Percentiles rank a stretch among this genome's conserved stretches.
phyloP scores from a whole-genome alignment of 2,797 vertebrate species.

The Ctenopoma multispine region DNA sequence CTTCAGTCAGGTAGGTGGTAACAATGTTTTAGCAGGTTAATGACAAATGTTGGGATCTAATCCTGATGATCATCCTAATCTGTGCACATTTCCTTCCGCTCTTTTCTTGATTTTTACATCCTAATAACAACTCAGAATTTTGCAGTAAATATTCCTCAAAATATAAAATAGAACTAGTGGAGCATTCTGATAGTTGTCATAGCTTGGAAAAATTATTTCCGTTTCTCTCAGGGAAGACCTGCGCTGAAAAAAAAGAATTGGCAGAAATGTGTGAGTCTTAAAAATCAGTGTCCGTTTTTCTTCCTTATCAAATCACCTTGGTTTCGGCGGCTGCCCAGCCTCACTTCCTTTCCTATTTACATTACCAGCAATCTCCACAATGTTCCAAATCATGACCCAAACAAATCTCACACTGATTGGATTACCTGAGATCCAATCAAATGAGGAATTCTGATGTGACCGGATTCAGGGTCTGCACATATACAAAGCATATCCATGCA shows the following conservation, averaged over 20 bases:
- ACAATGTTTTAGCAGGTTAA: too few relatives aligned
- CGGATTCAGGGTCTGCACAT: constrained; percentile 43
- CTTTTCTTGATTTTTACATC: too few relatives aligned
- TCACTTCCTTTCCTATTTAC: constrained; percentile 57
- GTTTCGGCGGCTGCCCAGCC: constrained; percentile 28
- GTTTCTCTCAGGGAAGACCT: background rate
- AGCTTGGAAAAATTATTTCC: background rate
- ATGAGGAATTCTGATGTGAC: constrained; percentile 58
- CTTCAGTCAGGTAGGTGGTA: too few relatives aligned
- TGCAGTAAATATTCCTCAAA: too few relatives aligned
- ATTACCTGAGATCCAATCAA: constrained; percentile 80
- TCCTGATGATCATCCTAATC: too few relatives aligned
- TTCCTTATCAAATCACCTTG: constrained; percentile 66
- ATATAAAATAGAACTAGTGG: background rate
- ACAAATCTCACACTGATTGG: constrained; percentile 71
- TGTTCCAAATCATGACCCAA: constrained; percentile 43
- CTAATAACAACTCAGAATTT: too few relatives aligned
- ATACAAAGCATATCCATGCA: background rate
- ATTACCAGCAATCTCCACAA: constrained; percentile 12
- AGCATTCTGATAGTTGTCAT: background rate
- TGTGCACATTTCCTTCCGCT: too few relatives aligned
- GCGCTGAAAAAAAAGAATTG: background rate
- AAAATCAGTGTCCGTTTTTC: constrained; percentile 36
- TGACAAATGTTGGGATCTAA: too few relatives aligned
- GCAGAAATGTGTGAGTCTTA: constrained; percentile 28